Evolutionary conservation across 2,888 invertebrate genomes (phyloP).

Genomic region (Octodonta nipae): DNA sequence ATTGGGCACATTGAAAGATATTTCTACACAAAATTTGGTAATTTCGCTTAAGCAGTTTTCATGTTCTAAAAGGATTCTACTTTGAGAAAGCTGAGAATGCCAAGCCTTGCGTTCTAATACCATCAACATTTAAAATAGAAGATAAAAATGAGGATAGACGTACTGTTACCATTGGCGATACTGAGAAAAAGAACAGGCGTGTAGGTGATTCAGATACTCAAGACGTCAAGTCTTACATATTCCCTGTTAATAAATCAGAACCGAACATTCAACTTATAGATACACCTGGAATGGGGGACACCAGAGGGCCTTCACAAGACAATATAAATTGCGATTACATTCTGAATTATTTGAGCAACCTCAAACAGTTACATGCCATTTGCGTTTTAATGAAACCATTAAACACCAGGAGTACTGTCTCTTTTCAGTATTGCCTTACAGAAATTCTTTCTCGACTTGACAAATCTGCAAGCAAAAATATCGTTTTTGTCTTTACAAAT

Average conservation of each 20-base stretch:
- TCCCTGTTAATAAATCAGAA: constrained; percentile 13
- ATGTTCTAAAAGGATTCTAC: too few relatives aligned
- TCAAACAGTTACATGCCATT: constrained; percentile 26
- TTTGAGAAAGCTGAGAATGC: constrained; percentile 18
- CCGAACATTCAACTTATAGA: constrained; percentile 26
- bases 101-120: constrained; percentile 21
- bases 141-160: background rate
- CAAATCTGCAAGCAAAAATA: constrained; percentile 27
- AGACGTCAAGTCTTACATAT: constrained; percentile 20
- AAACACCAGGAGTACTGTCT: constrained; percentile 22
- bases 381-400: constrained; percentile 27
- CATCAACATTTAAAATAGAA: constrained; percentile 16
- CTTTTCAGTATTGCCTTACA: constrained; percentile 28
- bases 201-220: constrained; percentile 18
- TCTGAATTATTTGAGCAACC: constrained; percentile 22
- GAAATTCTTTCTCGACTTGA: constrained; percentile 28
- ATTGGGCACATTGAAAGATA: too few relatives aligned
- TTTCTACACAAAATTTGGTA: too few relatives aligned
- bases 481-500: constrained; percentile 30
- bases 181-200: constrained; percentile 15
- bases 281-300: constrained; percentile 29
- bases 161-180: constrained; percentile 2
- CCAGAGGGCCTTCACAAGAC: constrained; percentile 20
- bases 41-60: too few relatives aligned
- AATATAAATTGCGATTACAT: constrained; percentile 24